phyloP scores from a whole-genome alignment of 2,888 invertebrate species.

The Sceliomorpha sp. region DNA sequence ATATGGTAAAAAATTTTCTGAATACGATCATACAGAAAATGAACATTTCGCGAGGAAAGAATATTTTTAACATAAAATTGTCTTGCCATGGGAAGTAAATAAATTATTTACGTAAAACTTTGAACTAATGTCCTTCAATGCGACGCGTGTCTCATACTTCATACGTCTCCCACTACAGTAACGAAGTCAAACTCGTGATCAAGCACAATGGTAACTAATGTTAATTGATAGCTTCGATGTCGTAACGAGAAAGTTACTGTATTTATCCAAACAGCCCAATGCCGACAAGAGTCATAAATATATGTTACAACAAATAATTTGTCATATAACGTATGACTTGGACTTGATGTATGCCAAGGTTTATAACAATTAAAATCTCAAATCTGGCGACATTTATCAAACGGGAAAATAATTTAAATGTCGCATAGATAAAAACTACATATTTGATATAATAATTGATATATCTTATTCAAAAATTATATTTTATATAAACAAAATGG shows the following conservation, averaged over 20 bases:
- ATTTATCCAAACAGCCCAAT: conserved; percentile 44
- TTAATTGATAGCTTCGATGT: conserved; percentile 46
- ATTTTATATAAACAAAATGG: too few relatives aligned
- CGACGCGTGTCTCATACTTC: conserved; percentile 27
- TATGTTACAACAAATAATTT: conserved; percentile 48
- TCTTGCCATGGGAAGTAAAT: conserved; percentile 13
- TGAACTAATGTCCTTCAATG: too few relatives aligned
- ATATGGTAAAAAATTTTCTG: too few relatives aligned
- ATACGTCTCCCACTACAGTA: conserved; percentile 34
- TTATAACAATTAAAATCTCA: conserved; percentile 22
- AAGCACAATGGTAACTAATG: conserved; percentile 18
- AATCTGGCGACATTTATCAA: conserved; percentile 8
- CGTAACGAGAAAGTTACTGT: conserved; percentile 48
- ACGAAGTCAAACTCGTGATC: too few relatives aligned
- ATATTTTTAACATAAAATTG: conserved; percentile 17
- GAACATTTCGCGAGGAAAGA: too few relatives aligned
- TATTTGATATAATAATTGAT: too few relatives aligned
- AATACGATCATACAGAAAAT: too few relatives aligned
- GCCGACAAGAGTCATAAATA: conserved; percentile 15
- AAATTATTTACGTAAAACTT: too few relatives aligned
- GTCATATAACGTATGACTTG: conserved; percentile 33
- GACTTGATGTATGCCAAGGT: conserved; percentile 37
- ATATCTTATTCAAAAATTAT: too few relatives aligned
- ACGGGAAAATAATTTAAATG: conserved; percentile 13
- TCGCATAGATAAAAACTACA: background rate